Percentiles rank a stretch among this genome's conserved stretches.
Conservation (phyloP, 1,140 invertebrate species). For the Argopecten irradians region DNA sequence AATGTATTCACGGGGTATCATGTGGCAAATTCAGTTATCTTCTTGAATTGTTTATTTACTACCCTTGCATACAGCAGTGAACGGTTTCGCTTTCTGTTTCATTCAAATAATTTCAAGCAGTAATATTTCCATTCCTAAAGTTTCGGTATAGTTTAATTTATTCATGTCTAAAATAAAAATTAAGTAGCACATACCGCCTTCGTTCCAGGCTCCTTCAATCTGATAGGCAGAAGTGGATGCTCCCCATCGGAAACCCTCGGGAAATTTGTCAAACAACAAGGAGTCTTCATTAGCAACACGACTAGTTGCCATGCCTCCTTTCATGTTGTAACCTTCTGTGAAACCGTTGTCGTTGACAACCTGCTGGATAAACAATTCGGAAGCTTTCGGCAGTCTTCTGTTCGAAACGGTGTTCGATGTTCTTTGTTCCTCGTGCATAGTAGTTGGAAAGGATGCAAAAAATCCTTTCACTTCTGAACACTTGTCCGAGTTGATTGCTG, state of each 20-base stretch:
- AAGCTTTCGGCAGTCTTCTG: constrained; percentile 80
- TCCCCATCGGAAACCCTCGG: constrained; percentile 74
- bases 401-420: not conserved
- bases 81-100: too few species aligned
- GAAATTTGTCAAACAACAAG: constrained; percentile 69
- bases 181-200: constrained; percentile 64
- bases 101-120: too few species aligned
- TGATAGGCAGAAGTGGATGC: constrained; percentile 77
- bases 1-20: too few species aligned
- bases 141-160: not conserved
- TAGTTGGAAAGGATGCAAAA: not conserved
- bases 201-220: constrained; percentile 76
- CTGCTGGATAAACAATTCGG: constrained; percentile 75
- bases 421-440: constrained; percentile 77
- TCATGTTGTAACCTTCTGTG: constrained; percentile 43
- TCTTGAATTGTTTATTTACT: too few species aligned
- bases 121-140: not conserved
- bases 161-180: not conserved
- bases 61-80: not conserved
- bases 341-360: constrained; percentile 52
- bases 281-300: constrained; percentile 1
- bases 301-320: constrained; percentile 37
- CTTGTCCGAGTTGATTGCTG: not conserved
- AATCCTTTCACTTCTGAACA: not conserved
- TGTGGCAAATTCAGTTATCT: too few species aligned